Evolutionary conservation across 2,797 vertebrate species (phyloP), one percentile per base, ranked within the genome.

Genomic region (Chaetophractus vellerosus): DNA sequence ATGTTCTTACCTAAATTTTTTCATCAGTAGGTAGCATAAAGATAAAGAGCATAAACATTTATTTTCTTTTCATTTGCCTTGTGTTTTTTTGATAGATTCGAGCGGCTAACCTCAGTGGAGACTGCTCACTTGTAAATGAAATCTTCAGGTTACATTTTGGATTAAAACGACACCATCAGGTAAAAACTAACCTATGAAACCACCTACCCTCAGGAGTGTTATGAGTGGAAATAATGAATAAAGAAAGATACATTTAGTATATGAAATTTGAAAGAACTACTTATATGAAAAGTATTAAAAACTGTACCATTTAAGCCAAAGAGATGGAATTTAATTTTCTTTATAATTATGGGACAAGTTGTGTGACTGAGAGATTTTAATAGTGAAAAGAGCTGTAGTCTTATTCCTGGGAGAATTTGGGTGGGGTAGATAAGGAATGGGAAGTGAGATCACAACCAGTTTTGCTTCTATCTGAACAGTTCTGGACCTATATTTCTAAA

Each of bases 51-150:
- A 24, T 8, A 38, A 59, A 5, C 24, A 10, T 74, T 81, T 52
- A 24, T 33, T 96, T 93, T 66, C 48, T 52, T 91, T 84, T 88
- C 6, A 9, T 74, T 85, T 93, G 15, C 36, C 38, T 86, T 93
- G 50, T 96, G 38, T 97, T 72, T 91, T 83, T 95, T 79, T 88
- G 33, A 91, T 96, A 99, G 99, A 99, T 99, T 87, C 99, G 99
- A 92, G 99, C 99, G 9, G 99, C 99, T 87, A 99, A 99, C 98
- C 99, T 99, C 45, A 99, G 99, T 95, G 99, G 99, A 75, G 99
- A 99, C 96, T 99, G 99, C 94, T 98, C 99, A 19, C 98, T 99
- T 81, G 71, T 87, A 87, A 99, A 98, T 59, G 99, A 99, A 98
- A 91, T 99, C 11, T 75, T 98, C 78, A 98, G 99, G 68, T 99